Evolutionary conservation across 1,140 invertebrate species (phyloP).

Genomic region (Cecropterus lyciades): DNA sequence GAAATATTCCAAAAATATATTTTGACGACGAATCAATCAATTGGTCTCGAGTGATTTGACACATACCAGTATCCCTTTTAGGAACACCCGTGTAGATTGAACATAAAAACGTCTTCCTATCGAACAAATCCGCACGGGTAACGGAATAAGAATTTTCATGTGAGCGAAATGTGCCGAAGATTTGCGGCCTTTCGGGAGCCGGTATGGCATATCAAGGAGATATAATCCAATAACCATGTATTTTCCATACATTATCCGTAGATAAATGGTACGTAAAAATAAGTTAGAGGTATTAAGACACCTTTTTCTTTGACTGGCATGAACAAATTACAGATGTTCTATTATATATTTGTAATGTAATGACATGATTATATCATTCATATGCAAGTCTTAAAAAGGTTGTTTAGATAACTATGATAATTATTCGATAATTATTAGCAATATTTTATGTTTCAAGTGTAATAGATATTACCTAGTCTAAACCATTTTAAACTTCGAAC

Average conservation of each 20-base stretch:
- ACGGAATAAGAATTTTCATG: slow-evolving; percentile 42
- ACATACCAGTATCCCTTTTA: slow-evolving; percentile 29
- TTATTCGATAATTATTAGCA: too few relatives aligned
- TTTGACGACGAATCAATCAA: slow-evolving; percentile 24
- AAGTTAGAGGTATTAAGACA: too few relatives aligned
- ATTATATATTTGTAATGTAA: too few relatives aligned
- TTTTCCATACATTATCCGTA: neutral
- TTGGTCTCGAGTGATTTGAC: too few relatives aligned
- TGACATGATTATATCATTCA: too few relatives aligned
- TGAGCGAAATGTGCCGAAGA: slow-evolving; percentile 48
- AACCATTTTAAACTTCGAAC: slow-evolving; percentile 15
- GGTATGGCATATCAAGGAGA: neutral
- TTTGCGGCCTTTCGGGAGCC: slow-evolving; percentile 46
- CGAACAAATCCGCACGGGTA: slow-evolving; percentile 41
- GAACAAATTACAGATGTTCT: too few relatives aligned
- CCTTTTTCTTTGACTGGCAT: too few relatives aligned
- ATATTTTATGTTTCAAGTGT: too few relatives aligned
- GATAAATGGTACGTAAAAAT: too few relatives aligned
- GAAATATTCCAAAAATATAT: slow-evolving; percentile 20
- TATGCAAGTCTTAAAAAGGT: too few relatives aligned
- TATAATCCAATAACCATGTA: neutral
- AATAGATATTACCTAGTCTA: too few relatives aligned
- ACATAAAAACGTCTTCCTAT: slow-evolving; percentile 53
- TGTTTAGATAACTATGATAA: too few relatives aligned
- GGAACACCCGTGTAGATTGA: slow-evolving; percentile 38